Percentiles rank a stretch among this genome's conserved stretches.
These are phyloP conservation scores for Cremastinae sp. DNA, from an alignment of 2,888 invertebrate species.

Conservation along the genomic window DNA sequence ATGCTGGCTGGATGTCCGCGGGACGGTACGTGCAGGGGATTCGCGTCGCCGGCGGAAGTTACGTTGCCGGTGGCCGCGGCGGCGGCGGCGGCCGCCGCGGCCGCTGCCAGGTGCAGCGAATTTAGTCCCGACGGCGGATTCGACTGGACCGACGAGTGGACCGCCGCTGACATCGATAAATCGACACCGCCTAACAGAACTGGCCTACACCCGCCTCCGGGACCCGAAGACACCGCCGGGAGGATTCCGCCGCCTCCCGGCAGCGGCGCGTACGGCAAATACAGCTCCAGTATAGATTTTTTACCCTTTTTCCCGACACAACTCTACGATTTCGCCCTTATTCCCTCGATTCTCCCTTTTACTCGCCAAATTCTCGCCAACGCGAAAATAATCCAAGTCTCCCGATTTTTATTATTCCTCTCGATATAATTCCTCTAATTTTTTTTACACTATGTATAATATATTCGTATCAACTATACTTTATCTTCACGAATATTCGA, in stretches of 20 bases:
- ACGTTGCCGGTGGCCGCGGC: slow-evolving; percentile 60
- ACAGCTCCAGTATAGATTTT: slow-evolving; percentile 79
- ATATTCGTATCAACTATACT: not conserved
- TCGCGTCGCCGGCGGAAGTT: slow-evolving; percentile 68
- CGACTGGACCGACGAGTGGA: slow-evolving; percentile 68
- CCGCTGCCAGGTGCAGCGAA: slow-evolving; percentile 63
- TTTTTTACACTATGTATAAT: too few relatives aligned
- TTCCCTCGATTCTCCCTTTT: not conserved
- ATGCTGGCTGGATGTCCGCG: slow-evolving; percentile 74
- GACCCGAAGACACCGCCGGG: slow-evolving; percentile 77
- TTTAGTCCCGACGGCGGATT: slow-evolving; percentile 64
- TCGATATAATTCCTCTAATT: too few relatives aligned
- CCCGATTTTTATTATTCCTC: too few relatives aligned
- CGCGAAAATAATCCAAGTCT: too few relatives aligned
- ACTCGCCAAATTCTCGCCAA: not conserved
- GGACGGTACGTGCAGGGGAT: slow-evolving; percentile 65
- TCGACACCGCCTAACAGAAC: slow-evolving; percentile 78
- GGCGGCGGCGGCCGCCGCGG: slow-evolving; percentile 66
- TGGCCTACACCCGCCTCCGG: slow-evolving; percentile 74
- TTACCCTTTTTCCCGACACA: slow-evolving; percentile 3
- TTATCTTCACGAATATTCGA: slow-evolving; percentile 26
- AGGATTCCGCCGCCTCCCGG: slow-evolving; percentile 79
- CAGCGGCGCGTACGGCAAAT: slow-evolving; percentile 80
- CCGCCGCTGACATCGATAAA: slow-evolving; percentile 80
- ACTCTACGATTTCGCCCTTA: not conserved